Conservation (phyloP, 2,113 vertebrate genomes). For the Silurus glanis region DNA sequence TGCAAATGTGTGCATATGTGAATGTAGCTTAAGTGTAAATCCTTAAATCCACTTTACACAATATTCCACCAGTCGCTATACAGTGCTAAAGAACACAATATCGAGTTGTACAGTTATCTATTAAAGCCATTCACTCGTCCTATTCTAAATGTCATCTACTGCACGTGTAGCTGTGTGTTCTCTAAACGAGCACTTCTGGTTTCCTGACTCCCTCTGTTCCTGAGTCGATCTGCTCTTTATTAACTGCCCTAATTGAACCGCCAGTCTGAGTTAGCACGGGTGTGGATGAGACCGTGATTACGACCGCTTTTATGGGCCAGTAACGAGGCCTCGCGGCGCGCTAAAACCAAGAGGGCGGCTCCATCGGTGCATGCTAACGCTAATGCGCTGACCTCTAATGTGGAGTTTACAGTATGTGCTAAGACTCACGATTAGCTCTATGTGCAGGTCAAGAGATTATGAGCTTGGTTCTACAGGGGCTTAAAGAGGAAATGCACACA, state of each 20-base stretch:
- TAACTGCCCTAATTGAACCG: constrained; percentile 47
- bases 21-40: neutral
- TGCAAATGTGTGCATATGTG: too few relatives aligned
- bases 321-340: constrained; percentile 10
- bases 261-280: constrained; percentile 43
- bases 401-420: neutral
- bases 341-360: constrained; percentile 27
- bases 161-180: neutral
- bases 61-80: neutral
- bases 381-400: constrained; percentile 14
- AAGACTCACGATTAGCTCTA: neutral
- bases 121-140: neutral
- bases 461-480: neutral
- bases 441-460: neutral
- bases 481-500: neutral
- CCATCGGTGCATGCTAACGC: neutral
- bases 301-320: constrained; percentile 25
- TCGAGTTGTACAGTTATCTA: neutral
- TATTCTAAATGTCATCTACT: constrained; percentile 29
- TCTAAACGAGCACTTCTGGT: neutral
- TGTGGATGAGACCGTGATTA: constrained; percentile 27
- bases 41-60: neutral
- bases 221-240: constrained; percentile 44
- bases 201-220: constrained; percentile 17
- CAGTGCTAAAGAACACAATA: neutral